Conservation (phyloP, 2,797 vertebrate genomes). For the Tenualosa ilisha region DNA sequence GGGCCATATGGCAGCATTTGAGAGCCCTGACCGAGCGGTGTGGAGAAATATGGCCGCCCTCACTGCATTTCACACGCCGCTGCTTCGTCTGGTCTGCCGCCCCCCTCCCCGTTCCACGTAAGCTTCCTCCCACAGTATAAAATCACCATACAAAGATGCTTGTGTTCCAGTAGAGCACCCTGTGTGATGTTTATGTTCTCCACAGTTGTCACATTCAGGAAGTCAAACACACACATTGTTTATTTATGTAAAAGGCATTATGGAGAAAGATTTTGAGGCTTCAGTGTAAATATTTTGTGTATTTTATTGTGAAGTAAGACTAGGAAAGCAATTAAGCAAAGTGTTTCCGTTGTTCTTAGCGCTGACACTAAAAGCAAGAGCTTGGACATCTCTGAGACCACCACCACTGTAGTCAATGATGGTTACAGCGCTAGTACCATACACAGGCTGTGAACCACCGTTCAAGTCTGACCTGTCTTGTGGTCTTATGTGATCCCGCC, state of each 20-base stretch:
- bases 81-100: conserved; percentile 5
- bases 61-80: conserved; percentile 46
- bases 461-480: too few relatives aligned
- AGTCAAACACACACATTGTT: neutral
- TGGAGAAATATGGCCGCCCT: conserved; percentile 52
- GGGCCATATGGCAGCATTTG: conserved; percentile 63
- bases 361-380: conserved; percentile 1
- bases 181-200: conserved; percentile 35
- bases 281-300: conserved; percentile 19
- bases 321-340: neutral
- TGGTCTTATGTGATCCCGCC: too few relatives aligned
- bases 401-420: neutral
- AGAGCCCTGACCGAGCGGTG: conserved; percentile 52
- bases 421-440: neutral
- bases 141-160: neutral
- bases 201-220: neutral
- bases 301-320: neutral
- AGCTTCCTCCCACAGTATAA: neutral
- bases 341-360: neutral
- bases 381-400: neutral
- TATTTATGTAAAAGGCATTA: neutral
- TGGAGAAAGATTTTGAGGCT: neutral
- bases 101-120: neutral
- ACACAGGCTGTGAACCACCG: too few relatives aligned
- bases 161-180: neutral